Conservation (phyloP, 2,113 vertebrate species). For the Nothoprocta pentlandii region DNA sequence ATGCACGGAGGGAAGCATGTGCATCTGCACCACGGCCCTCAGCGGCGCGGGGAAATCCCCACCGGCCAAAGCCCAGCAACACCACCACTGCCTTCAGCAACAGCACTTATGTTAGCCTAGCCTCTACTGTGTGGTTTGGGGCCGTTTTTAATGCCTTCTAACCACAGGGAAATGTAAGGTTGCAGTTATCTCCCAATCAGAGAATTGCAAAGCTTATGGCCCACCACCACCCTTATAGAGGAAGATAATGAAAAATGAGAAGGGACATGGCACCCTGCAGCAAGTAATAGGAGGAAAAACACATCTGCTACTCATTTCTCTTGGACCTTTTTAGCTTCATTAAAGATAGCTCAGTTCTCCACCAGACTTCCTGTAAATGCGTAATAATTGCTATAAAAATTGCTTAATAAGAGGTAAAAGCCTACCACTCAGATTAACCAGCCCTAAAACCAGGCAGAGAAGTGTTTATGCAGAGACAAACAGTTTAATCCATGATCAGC, state of each 20-base stretch:
- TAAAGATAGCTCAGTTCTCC: not conserved
- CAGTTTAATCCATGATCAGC: not conserved
- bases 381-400: not conserved
- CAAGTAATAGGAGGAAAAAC: not conserved
- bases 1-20: accelerated
- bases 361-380: not conserved
- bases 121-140: not conserved
- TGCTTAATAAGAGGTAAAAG: not conserved
- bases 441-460: not conserved
- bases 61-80: accelerated
- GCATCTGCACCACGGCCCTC: not conserved
- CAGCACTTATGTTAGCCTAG: accelerated
- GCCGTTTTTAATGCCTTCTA: not conserved
- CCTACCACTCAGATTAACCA: not conserved
- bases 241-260: not conserved
- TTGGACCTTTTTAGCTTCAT: not conserved
- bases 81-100: not conserved
- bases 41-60: not conserved
- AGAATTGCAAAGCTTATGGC: not conserved
- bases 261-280: not conserved
- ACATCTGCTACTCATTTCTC: not conserved
- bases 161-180: not conserved
- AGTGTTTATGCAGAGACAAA: not conserved
- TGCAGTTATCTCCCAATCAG: not conserved
- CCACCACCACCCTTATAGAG: not conserved